Evolutionary conservation across 2,113 vertebrate genomes (phyloP), one percentile per base, ranked within the genome.

Genomic region (Burhinus oedicnemus): DNA sequence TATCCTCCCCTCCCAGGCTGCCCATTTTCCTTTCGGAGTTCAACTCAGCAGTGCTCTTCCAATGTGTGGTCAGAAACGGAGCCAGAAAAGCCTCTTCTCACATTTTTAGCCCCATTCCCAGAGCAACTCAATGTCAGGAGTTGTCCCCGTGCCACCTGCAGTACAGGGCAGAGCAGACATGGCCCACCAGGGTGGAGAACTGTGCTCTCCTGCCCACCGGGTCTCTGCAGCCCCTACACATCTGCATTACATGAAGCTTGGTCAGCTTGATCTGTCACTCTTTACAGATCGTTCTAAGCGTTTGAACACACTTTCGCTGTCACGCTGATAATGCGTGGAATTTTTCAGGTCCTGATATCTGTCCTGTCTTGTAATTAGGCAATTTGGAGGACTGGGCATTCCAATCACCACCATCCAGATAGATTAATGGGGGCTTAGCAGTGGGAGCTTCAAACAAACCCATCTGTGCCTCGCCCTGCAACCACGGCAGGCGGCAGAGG

Each of bases 401-500:
- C 71, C 76, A 38, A 9, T 51, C 69, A 58, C 22, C 30, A 42
- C 30, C 23, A 51, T 38, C 22, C 11, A 54, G 66, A 34, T 29
- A 42, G n/a, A 65, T 69, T 52, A 40, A 22, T 9, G 55, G 27
- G 30, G 29, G 20, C 49, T 65, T 65, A 66, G 38, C 38, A 32
- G 19, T 6, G 49, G 15, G 16, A 79, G 19, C 14, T 40, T 87
- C 72, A 80, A 83, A 71, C 5, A 49, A 71, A 45, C 11, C 8
- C 2, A 0, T 15, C 36, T 40, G 29, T 69, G 54, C 71, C 47
- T 45, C 10, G 5, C 32, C 42, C 51, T 64, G 38, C 30, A 16
- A 2, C 22, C 2, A 0, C 3, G 32, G 30, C 30, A n/a, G 58
- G 62, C 1, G 0, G 74, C 61, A 74, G 61, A 58, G 44, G 34